Base-by-base conservation (phyloP, 2,113 vertebrate genomes). In the Colistium nudipinnis region DNA sequence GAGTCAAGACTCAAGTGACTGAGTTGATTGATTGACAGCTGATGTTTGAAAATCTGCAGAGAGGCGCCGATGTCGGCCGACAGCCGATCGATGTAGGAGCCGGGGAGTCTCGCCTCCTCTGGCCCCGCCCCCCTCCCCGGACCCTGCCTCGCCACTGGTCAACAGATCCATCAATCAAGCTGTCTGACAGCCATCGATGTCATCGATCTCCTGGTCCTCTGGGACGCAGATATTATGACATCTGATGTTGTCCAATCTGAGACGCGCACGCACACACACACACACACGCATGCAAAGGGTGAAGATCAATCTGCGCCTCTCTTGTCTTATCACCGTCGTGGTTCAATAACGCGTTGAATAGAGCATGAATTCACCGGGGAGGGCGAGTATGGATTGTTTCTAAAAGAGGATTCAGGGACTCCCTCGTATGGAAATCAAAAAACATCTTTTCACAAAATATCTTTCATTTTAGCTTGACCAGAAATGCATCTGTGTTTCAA, bases 81-180 rank as follows among this genome's bases (percentile, higher is more conserved):
- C 75, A 47, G 70, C 4, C 13, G 1, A 81, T 87, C 66, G 52
- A 81, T 89, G 28, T 0, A 4, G 7, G 22, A 62, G 41, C 39
- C 33, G 3, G 48, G 59, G 64, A 81, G 69, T 66, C 70, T 64
- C 51, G 27, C 59, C 59, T 69, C 71, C 64, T 7, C 9, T 25
- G 38, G 60, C 45, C 49, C 78, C 63, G 14, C 81, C 68, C 73
- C 41, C 65, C 39, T 3, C 35, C 33, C 67, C 35, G 19, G 56
- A 64, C 74, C 79, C 68, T 76, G 75, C 49, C 17, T 36, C 17
- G 31, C 70, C 62, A 84, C 69, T 76, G 80, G 80, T 20, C n/a
- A 76, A 85, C 67, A 81, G 87, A 67, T 88, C 70, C 83, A 89
- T 91, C 90, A 71, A 71, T 91, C 90, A 87, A 2, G 14, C 1